Base-by-base conservation (phyloP, 2,797 vertebrate genomes). In the Danio albolineatus region DNA sequence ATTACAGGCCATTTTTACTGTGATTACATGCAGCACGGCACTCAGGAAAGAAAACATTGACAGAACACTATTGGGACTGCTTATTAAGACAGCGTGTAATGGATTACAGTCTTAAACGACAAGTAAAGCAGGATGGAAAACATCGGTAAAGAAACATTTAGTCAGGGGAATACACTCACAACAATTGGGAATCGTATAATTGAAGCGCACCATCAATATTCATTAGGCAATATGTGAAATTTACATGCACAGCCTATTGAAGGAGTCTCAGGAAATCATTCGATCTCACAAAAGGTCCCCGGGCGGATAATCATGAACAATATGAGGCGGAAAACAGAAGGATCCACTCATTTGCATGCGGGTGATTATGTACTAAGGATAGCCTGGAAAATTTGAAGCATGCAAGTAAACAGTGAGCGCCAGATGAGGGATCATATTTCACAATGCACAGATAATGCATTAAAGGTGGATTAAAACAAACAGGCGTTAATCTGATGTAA, bases 161-260 rank as follows among this genome's bases (percentile, higher is more conserved):
- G 44, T 54, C 59, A 66, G 28, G 39, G 59, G 44, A 51, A 73
- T 48, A 64, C 79, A 67, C 73, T 69, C 67, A 73, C 57, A 78
- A 57, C 36, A 28, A 62, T 21, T 48, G 59, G 62, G 66, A 60
- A 12, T 36, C 17, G 44, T 56, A 48, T 62, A 46, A 67, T 64
- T 83, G 79, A 36, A 82, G 81, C 49, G 0, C n/a, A 28, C 69
- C 64, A 81, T 88, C 57, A 85, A 76, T 83, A 88, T 87, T 88
- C 69, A 86, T 80, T 54, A 86, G 71, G 73, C 73, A 79, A 82
- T 84, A 78, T 84, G 83, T 78, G 69, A 54, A 41, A 85, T 87
- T 87, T 85, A 73, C 65, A 84, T 69, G 61, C 28, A 75, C 76
- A 80, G 41, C 82, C 69, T 82, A 41, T 46, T 81, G 61, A 41